Evolutionary conservation across 1,140 invertebrate genomes (phyloP), one percentile per base, ranked within the genome.

Genomic region (Diabrotica virgifera): DNA sequence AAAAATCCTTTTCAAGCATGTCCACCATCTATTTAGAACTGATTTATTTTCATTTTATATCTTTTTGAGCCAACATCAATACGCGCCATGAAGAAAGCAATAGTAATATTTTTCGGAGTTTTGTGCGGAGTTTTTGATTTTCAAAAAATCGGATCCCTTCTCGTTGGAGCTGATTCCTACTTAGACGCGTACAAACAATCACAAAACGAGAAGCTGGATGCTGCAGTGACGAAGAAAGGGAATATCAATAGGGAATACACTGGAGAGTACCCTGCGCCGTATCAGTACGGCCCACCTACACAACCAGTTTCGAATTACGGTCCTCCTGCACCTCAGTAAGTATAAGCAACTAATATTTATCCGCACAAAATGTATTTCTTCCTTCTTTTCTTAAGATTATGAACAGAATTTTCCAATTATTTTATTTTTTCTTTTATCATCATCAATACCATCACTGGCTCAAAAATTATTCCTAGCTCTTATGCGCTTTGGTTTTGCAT

Each of bases 101-200:
- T 46, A 8, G 40, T 46, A 46, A 46, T 46, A 10, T 46, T 46
- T 46, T 46, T 46, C 40, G 40, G 40, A 5, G 5, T 46, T 46
- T 46, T 46, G 8, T 46, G 40, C n/a, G 24, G 24, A 51, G 52
- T 54, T 54, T 54, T 54, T 13, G 13, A 24, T 8, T 12, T 54
- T 7, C 24, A 24, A 24, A 24, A 24, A 24, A 24, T 1, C 24
- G 24, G 24, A 4, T 24, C 24, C 4, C 24, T 24, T 24, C 24
- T 24, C 24, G 12, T 12, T n/a, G 50, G 9, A 37, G 52, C 36
- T n/a, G 59, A 62, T 62, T 62, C 59, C 5, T 62, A 62, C 37
- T 52, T 62, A 11, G 51, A 62, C 8, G 59, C 59, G 9, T 62
- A 52, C 11, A 62, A 62, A 14, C 13, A 35, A 4, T 35, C 35